phyloP scores from a whole-genome alignment of 2,113 vertebrate genomes.

The Regulus satrapa region DNA sequence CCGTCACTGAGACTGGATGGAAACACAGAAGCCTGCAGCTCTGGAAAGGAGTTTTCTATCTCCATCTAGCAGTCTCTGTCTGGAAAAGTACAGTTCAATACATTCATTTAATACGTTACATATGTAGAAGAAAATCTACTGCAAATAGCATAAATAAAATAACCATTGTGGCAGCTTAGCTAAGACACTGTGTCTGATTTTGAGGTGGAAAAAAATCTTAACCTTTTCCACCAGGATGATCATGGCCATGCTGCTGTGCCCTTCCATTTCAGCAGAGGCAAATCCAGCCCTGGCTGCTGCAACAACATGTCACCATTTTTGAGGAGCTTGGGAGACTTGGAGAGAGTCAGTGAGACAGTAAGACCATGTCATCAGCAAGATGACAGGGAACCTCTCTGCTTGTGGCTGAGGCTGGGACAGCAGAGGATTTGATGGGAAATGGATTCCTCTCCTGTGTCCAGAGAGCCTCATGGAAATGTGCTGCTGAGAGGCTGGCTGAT shows the following conservation, averaged over 20 bases:
- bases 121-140: background rate
- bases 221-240: background rate
- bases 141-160: background rate
- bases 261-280: background rate
- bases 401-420: rapidly evolving
- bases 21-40: background rate
- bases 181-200: background rate
- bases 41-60: background rate
- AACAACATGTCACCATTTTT: rapidly evolving
- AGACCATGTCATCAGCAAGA: background rate
- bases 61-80: background rate
- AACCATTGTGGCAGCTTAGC: background rate
- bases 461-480: background rate
- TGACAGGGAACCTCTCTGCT: background rate
- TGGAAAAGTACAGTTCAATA: background rate
- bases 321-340: background rate
- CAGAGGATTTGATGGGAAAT: background rate
- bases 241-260: rapidly evolving
- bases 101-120: background rate
- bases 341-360: background rate
- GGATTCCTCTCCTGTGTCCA: background rate
- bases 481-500: rapidly evolving
- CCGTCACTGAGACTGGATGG: background rate
- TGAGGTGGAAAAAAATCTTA: background rate
- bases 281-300: background rate